Percentiles rank a stretch among this genome's conserved stretches.
These are phyloP conservation scores for Canis aureus DNA, from an alignment of 2,113 vertebrate genomes.

Conservation along the genomic window DNA sequence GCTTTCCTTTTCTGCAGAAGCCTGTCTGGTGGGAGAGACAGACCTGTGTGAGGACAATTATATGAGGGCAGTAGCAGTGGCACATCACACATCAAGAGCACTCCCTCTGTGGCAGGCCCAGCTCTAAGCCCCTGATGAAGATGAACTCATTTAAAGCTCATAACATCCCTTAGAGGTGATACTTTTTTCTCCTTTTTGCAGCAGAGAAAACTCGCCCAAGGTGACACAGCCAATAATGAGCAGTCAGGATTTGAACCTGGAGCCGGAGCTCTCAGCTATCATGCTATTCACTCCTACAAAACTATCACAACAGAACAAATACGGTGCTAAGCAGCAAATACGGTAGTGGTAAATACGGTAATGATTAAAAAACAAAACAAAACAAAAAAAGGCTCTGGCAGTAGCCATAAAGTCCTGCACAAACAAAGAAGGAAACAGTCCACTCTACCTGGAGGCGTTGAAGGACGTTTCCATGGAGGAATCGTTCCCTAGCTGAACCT, in stretches of 20 bases:
- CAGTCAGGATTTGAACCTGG: not conserved
- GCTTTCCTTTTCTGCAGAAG: not conserved
- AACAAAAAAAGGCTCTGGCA: not conserved
- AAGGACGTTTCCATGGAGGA: not conserved
- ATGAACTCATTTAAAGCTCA: not conserved
- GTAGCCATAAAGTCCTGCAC: not conserved
- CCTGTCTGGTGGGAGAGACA: not conserved
- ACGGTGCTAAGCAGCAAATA: not conserved
- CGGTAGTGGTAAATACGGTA: not conserved
- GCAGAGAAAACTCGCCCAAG: not conserved
- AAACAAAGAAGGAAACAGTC: not conserved
- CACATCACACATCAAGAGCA: not conserved
- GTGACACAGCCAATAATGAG: not conserved
- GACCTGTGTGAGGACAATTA: not conserved
- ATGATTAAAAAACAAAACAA: not conserved
- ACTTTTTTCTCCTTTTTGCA: not conserved
- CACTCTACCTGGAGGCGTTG: not conserved
- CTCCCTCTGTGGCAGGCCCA: not conserved
- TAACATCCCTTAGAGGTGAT: not conserved
- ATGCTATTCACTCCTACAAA: not conserved
- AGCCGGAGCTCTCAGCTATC: not conserved
- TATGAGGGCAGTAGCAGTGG: not conserved
- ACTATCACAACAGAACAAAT: not conserved
- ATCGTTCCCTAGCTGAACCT: not conserved
- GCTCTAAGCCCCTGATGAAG: not conserved